phyloP scores from a whole-genome alignment of 2,113 vertebrate genomes.

The Forbesichthys papilliferus region DNA sequence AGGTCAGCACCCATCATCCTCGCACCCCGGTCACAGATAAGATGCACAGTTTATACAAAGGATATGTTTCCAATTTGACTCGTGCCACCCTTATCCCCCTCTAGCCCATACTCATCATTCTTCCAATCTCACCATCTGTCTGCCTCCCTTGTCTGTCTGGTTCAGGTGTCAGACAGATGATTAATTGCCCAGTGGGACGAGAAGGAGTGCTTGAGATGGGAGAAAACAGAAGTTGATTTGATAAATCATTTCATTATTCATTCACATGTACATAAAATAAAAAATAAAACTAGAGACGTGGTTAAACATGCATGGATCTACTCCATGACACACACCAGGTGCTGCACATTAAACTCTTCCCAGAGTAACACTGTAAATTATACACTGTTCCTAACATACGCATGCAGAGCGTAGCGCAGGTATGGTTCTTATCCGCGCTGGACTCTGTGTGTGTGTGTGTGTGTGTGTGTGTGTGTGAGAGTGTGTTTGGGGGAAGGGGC shows the following conservation, averaged over 20 bases:
- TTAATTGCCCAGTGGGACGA: conserved; percentile 67
- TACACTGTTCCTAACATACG: conserved; percentile 44
- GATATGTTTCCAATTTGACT: conserved; percentile 77
- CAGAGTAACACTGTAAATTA: conserved; percentile 54
- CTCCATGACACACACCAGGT: conserved; percentile 60
- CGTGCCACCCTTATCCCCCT: conserved; percentile 68
- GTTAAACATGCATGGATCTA: conserved; percentile 65
- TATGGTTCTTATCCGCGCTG: conserved; percentile 34
- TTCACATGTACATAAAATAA: conserved; percentile 79
- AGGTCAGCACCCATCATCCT: conserved; percentile 33
- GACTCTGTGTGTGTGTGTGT: conserved; percentile 17
- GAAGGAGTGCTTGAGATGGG: conserved; percentile 14
- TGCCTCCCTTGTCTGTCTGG: conserved; percentile 54
- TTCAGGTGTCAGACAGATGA: conserved; percentile 84
- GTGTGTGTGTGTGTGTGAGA: conserved; percentile 9
- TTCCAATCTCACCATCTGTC: conserved; percentile 51
- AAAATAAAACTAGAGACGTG: conserved; percentile 62
- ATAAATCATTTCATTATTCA: conserved; percentile 80
- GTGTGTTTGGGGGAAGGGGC: neutral
- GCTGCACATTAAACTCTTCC: conserved; percentile 68
- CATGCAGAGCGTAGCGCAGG: conserved; percentile 36
- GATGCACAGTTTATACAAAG: conserved; percentile 72
- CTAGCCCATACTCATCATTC: conserved; percentile 40
- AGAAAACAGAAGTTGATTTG: conserved; percentile 59
- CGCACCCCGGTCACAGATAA: conserved; percentile 61